These are phyloP conservation scores for Wiebesia pumilae DNA, from an alignment of 1,140 invertebrate genomes.

Conservation along the genomic window DNA sequence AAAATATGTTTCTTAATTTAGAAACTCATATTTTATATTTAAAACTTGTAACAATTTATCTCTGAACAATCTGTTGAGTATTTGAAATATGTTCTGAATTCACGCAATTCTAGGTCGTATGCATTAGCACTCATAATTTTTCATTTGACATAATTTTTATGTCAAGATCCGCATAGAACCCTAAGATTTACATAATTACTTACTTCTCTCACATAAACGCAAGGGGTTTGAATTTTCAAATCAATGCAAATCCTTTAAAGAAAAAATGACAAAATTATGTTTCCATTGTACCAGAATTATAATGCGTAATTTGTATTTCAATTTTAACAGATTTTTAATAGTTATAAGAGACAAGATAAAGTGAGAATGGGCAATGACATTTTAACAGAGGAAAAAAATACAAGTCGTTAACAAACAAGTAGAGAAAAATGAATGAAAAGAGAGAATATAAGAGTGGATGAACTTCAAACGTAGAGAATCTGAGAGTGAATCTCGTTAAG, in stretches of 20 bases:
- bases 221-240: slow-evolving; percentile 43
- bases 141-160: slow-evolving; percentile 36
- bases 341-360: neutral
- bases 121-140: slow-evolving; percentile 5
- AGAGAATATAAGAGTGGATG: neutral
- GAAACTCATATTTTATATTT: neutral
- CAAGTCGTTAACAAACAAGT: neutral
- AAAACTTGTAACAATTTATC: neutral
- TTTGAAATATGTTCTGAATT: neutral
- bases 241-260: slow-evolving; percentile 31
- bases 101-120: neutral
- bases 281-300: neutral
- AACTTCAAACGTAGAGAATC: slow-evolving; percentile 19
- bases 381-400: neutral
- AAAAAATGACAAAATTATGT: slow-evolving; percentile 14
- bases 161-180: neutral
- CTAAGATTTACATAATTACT: slow-evolving; percentile 39
- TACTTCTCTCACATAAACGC: slow-evolving; percentile 20
- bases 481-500: slow-evolving; percentile 52
- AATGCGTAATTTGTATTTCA: slow-evolving; percentile 33
- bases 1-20: neutral
- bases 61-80: neutral
- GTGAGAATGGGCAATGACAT: neutral
- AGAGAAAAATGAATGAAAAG: neutral
- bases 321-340: slow-evolving; percentile 48